Evolutionary conservation across 2,888 invertebrate genomes (phyloP), one percentile per base, ranked within the genome.

Genomic region (Caenorhabditis japonica): DNA sequence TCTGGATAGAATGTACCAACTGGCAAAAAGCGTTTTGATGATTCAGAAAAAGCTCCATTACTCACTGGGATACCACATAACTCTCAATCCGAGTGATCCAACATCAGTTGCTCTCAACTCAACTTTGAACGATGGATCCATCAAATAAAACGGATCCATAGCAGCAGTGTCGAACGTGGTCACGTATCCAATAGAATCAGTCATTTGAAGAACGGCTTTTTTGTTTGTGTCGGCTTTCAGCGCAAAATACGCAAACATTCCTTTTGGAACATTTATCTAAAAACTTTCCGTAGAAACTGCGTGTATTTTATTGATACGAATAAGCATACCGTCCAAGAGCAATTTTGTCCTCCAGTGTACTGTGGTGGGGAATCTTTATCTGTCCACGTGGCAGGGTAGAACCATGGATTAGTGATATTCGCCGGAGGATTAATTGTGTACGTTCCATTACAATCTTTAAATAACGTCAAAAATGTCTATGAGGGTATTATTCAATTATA

Each of bases 201-300:
- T 52, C 53, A 62, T 38, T 21, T 10, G 43, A 1, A 62, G 38
- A 34, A 38, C 13, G 10, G 52, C 36, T 5, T 17, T 2, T 2
- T 23, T 25, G 21, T 38, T 27, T 23, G 46, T 44, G 38, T 38
- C 15, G 15, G 36, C 62, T 30, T 25, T 44, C 23, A 62, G 7
- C 15, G 23, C 15, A 4, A 62, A 27, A 15, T 27, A 53, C 1
- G 36, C 53, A 30, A 21, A 62, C 44, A 38, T 46, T 46, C 62
- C 62, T 36, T 52, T 53, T 10, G 52, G 53, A 36, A 62, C 38
- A 38, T 62, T 62, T 4, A 62, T 38, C 62, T 61, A 44, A 15
- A 51, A 19, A 17, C 38, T 25, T n/a, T 17, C n/a, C n/a, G n/a
- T n/a, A n/a, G n/a, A n/a, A n/a, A n/a, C n/a, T n/a, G n/a, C n/a